A percentile compares a stretch with the other conserved stretches of the same genome.
These are phyloP conservation scores for Watsonalla binaria DNA, from an alignment of 2,888 invertebrate genomes.

Conservation along the genomic window DNA sequence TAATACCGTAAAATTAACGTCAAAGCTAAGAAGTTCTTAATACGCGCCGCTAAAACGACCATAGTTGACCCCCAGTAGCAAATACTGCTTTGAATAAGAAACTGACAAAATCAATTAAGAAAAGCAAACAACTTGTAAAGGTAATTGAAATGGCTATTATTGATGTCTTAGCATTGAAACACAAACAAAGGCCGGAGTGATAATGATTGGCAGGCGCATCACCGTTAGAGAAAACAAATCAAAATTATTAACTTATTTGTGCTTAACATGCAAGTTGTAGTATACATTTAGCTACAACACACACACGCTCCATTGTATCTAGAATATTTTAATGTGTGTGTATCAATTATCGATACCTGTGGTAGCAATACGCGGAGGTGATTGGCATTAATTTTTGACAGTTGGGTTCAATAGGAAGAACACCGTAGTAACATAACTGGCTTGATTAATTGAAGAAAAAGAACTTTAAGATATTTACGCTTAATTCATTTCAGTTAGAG, in stretches of 20 bases:
- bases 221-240: constrained; percentile 29
- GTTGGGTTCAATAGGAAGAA: constrained; percentile 18
- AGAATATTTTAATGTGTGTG: too few relatives aligned
- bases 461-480: neutral
- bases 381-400: constrained; percentile 39
- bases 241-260: constrained; percentile 39
- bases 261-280: constrained; percentile 30
- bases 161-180: constrained; percentile 24
- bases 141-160: constrained; percentile 13
- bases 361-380: constrained; percentile 34
- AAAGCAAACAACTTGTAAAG: constrained; percentile 9
- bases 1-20: too few relatives aligned
- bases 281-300: neutral
- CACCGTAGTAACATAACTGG: neutral
- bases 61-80: too few relatives aligned
- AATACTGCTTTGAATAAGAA: neutral
- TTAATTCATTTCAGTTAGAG: neutral
- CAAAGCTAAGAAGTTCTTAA: too few relatives aligned
- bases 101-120: constrained; percentile 10
- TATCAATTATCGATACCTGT: constrained; percentile 24
- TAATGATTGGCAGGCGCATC: constrained; percentile 28
- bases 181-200: constrained; percentile 28
- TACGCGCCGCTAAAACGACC: too few relatives aligned
- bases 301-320: neutral
- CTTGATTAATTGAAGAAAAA: neutral